Evolutionary conservation across 2,797 vertebrate species (phyloP), one percentile per base, ranked within the genome.

Genomic region (Vireo griseus): DNA sequence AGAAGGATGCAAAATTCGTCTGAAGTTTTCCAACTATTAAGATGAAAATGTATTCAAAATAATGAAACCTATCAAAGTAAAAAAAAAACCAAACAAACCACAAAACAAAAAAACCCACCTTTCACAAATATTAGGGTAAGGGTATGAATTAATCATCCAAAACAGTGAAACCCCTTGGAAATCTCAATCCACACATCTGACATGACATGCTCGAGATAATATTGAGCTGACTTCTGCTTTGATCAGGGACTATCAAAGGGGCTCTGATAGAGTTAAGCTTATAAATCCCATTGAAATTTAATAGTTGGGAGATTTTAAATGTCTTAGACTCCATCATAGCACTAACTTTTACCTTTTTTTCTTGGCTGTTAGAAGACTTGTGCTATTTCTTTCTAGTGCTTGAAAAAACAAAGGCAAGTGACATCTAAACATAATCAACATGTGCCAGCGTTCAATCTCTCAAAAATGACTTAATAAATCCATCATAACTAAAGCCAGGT

Each of bases 401-500:
- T 45, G 21, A 88, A 67, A 82, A 94, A 93, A 84, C 21, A 84
- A 76, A 92, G 73, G 57, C 7, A 4, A 85, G 5, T 85, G 81
- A 91, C 92, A 91, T 57, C 59, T 85, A 91, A 93, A 92, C 25
- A 78, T 17, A 88, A 78, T 93, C 63, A 93, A 73, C 59, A 87
- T 5, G 28, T 91, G 68, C 39, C 82, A 86, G 48, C 35, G n/a
- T 47, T 92, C 73, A 68, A 22, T 87, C 67, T 89, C 42, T 80
- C 51, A 83, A 28, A 77, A 91, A 91, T 10, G 4, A 85, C 69
- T 96, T 86, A 74, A 86, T 93, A 86, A 94, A 79, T 26, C 21
- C 86, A 82, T 85, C 45, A 82, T 57, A 82, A 72, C 71, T 65
- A 77, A 86, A 90, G 39, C n/a, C 86, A 92, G 22, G 48, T 92